phyloP scores from a whole-genome alignment of 1,140 invertebrate species.

The Forficula auricularia region DNA sequence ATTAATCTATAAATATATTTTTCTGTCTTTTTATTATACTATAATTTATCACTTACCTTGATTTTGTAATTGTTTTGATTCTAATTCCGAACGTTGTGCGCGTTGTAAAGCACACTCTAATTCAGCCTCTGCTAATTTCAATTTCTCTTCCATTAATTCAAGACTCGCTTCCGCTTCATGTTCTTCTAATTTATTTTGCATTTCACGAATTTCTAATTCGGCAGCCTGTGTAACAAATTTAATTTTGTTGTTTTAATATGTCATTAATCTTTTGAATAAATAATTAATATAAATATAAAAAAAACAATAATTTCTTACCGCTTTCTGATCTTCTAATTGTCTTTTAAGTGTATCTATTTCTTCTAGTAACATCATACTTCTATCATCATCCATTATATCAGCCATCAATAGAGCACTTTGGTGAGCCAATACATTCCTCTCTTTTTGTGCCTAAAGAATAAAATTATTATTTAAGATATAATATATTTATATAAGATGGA shows the following conservation, averaged over 20 bases:
- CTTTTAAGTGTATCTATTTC: slow-evolving; percentile 43
- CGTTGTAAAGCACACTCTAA: slow-evolving; percentile 36
- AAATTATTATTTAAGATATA: slow-evolving; percentile 5
- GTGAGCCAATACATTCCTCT: slow-evolving; percentile 42
- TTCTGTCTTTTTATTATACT: no score
- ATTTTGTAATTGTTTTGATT: neutral
- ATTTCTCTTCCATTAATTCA: slow-evolving; percentile 47
- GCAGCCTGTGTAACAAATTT: neutral
- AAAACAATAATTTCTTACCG: neutral
- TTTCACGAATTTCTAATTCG: slow-evolving; percentile 3
- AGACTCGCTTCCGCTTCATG: slow-evolving; percentile 44
- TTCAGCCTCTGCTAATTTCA: slow-evolving; percentile 47
- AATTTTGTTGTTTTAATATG: neutral
- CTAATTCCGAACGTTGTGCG: slow-evolving; percentile 39
- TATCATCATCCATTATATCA: slow-evolving; percentile 34
- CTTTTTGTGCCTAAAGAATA: slow-evolving; percentile 35
- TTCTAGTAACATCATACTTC: slow-evolving; percentile 32
- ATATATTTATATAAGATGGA: no score
- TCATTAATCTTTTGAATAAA: neutral
- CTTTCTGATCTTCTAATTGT: slow-evolving; percentile 35
- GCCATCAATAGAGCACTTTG: slow-evolving; percentile 46
- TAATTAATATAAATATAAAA: neutral
- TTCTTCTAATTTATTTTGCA: slow-evolving; percentile 45
- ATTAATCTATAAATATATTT: no score
- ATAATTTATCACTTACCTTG: no score